Conservation (phyloP, 1,140 invertebrate genomes). For the Orussus abietinus region DNA sequence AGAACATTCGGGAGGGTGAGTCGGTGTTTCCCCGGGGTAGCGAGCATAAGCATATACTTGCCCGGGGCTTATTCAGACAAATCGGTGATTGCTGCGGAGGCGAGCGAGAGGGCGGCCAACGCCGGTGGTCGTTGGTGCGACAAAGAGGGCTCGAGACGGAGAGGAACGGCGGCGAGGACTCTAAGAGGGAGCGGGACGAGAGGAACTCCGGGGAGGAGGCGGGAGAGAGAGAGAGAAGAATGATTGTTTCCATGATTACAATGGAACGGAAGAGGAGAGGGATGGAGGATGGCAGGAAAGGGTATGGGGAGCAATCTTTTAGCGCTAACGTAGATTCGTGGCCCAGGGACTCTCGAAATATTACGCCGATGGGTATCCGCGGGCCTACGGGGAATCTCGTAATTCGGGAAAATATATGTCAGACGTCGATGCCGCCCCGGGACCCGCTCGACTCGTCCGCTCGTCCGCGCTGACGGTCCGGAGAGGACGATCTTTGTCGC, state of each 20-base stretch:
- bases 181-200: slow-evolving; percentile 18
- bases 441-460: too few relatives aligned
- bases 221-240: slow-evolving; percentile 37
- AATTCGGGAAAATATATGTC: too few relatives aligned
- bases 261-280: slow-evolving; percentile 41
- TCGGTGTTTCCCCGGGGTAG: slow-evolving; percentile 46
- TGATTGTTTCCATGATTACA: slow-evolving; percentile 54
- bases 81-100: slow-evolving; percentile 50
- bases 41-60: slow-evolving; percentile 48
- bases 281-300: slow-evolving; percentile 20
- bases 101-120: slow-evolving; percentile 40
- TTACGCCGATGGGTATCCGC: slow-evolving; percentile 36
- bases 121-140: slow-evolving; percentile 17
- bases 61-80: slow-evolving; percentile 52
- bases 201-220: slow-evolving; percentile 6
- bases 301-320: slow-evolving; percentile 48
- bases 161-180: slow-evolving; percentile 15
- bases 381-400: not conserved
- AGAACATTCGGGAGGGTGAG: slow-evolving; percentile 36
- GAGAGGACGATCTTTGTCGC: too few relatives aligned
- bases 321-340: slow-evolving; percentile 48
- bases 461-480: too few relatives aligned
- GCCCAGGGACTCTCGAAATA: slow-evolving; percentile 45
- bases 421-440: too few relatives aligned
- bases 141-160: slow-evolving; percentile 18